phyloP scores from a whole-genome alignment of 2,888 invertebrate species.

The Hedychridium roseum region DNA sequence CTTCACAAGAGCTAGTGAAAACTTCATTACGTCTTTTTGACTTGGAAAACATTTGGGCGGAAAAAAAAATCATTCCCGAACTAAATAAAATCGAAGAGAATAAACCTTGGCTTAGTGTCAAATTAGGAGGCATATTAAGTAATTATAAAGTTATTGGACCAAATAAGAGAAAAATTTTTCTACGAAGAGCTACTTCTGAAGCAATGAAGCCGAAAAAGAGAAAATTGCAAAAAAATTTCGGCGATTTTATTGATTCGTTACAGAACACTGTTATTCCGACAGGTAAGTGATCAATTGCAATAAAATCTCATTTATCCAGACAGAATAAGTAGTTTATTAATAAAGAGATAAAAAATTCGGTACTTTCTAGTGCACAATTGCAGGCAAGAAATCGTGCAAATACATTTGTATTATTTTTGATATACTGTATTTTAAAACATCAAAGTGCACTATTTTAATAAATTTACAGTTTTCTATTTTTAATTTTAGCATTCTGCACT shows the following conservation, averaged over 20 bases:
- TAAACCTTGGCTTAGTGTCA: conserved; percentile 52
- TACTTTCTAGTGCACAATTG: too few species aligned
- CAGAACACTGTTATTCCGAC: conserved; percentile 49
- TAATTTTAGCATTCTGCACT: too few species aligned
- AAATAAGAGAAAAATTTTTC: conserved; percentile 61
- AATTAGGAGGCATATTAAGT: conserved; percentile 63
- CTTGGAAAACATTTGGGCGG: conserved; percentile 65
- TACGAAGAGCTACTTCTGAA: conserved; percentile 65
- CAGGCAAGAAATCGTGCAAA: too few species aligned
- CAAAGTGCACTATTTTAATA: too few species aligned
- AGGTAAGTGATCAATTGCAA: conserved; percentile 27
- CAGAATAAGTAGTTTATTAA: too few species aligned
- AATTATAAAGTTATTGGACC: conserved; percentile 65
- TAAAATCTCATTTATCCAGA: too few species aligned
- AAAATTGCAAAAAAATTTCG: conserved; percentile 61
- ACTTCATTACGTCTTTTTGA: conserved; percentile 62
- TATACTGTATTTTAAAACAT: too few species aligned
- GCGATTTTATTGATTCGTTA: conserved; percentile 62
- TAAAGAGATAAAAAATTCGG: too few species aligned
- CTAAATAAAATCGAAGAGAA: conserved; percentile 29
- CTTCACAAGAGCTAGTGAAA: conserved; percentile 40
- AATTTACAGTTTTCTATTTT: too few species aligned
- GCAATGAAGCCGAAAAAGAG: conserved; percentile 64
- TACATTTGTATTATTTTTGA: too few species aligned
- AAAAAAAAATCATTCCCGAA: conserved; percentile 55